Base-by-base conservation (phyloP, 2,888 invertebrate genomes). In the Drosophila mimetica region DNA sequence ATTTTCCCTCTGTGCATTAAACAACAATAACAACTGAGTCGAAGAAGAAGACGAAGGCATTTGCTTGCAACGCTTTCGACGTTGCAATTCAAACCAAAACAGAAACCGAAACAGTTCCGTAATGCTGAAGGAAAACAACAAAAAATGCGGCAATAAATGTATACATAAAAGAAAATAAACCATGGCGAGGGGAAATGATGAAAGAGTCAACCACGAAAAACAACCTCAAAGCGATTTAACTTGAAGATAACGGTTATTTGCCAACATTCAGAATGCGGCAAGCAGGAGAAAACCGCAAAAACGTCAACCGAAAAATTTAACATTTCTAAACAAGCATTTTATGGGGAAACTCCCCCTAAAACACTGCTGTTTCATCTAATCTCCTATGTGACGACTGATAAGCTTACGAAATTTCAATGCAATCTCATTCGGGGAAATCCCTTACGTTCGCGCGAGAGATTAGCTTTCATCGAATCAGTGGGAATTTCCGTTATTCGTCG, bases 21-120 rank as follows among this genome's bases (percentile, higher is more conserved):
- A 14, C 46, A 53, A 30, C 11, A 53, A 11, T 25, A 53, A 53
- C 18, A n/a, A 44, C 42, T 8, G 18, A 32, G 28, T 1, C 30
- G 14, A 25, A 47, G 34, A 54, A 54, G 48, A 36, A 55, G 55
- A 55, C 50, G 36, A 74, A 74, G 54, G 71, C 70, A 81, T 77
- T 84, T 78, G 65, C 78, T 81, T 84, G 79, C 85, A 84, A 77
- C 81, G 48, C 48, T 54, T 54, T 54, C 34, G 48, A 54, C 55
- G 16, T 55, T 16, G 79, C 58, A 53, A 61, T 46, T 54, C 60
- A 71, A 76, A 82, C 57, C 69, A 67, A 76, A 79, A 82, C 75
- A 72, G 81, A 84, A 84, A 80, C 82, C 73, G 82, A 85, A 80
- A 80, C 82, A 80, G 85, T 80, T 80, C 85, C 82, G 82, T 74